phyloP scores from a whole-genome alignment of 2,797 vertebrate genomes.

The Cirrhinus mrigala region DNA sequence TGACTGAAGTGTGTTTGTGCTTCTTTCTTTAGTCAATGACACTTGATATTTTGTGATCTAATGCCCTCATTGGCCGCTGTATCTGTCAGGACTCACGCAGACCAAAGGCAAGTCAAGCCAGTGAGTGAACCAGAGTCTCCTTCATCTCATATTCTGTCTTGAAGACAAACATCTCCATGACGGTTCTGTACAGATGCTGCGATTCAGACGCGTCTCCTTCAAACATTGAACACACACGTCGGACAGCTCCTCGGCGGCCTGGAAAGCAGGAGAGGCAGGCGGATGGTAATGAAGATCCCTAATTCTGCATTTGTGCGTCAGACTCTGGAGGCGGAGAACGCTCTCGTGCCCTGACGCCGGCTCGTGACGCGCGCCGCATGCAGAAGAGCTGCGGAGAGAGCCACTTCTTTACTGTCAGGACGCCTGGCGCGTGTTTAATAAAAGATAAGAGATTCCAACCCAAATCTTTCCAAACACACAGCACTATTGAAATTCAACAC shows the following conservation, averaged over 20 bases:
- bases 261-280: background rate
- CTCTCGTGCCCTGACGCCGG: background rate
- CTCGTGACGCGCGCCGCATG: background rate
- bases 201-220: background rate
- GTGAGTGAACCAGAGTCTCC: background rate
- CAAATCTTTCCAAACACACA: slow-evolving; percentile 52
- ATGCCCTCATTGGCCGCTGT: background rate
- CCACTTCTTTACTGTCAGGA: slow-evolving; percentile 12
- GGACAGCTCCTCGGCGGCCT: background rate
- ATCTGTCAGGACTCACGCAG: background rate
- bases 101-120: background rate
- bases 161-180: background rate
- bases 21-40: background rate
- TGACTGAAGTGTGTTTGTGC: background rate
- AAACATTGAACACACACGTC: background rate
- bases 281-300: background rate
- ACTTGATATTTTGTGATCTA: background rate
- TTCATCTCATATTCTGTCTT: background rate
- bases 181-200: background rate
- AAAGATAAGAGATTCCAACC: slow-evolving; percentile 48
- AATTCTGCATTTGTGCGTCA: background rate
- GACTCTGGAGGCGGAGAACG: background rate
- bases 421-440: slow-evolving; percentile 41
- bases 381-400: slow-evolving; percentile 11
- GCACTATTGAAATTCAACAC: slow-evolving; percentile 36